phyloP scores from a whole-genome alignment of 2,113 vertebrate genomes.

The Poeciliopsis occidentalis region DNA sequence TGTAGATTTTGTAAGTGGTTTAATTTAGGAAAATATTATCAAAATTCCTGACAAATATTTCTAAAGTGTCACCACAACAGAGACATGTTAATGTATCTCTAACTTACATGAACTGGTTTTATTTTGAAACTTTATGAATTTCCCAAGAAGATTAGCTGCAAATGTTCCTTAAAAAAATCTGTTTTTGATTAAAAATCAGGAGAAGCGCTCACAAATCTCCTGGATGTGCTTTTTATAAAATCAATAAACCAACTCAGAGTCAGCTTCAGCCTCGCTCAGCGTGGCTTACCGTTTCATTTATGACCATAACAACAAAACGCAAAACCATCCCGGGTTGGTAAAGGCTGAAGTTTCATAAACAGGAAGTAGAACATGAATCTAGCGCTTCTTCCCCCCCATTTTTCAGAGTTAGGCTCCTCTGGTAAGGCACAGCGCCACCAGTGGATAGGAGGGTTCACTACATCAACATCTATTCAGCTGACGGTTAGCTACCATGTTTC shows the following conservation, averaged over 20 bases:
- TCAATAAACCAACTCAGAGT: background rate
- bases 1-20: too few relatives aligned
- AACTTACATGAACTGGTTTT: background rate
- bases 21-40: too few relatives aligned
- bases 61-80: too few relatives aligned
- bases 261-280: background rate
- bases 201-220: background rate
- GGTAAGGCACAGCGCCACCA: too few relatives aligned
- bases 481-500: too few relatives aligned
- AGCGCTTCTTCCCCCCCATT: too few relatives aligned
- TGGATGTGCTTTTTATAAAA: conserved; percentile 10
- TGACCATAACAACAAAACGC: conserved; percentile 21
- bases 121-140: background rate
- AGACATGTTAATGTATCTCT: too few relatives aligned
- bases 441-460: too few relatives aligned
- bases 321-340: background rate
- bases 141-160: background rate
- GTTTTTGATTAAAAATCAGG: background rate
- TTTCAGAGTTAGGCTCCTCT: too few relatives aligned
- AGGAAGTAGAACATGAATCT: too few relatives aligned
- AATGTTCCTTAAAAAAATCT: background rate
- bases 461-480: too few relatives aligned
- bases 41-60: too few relatives aligned
- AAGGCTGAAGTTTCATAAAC: background rate
- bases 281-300: conserved; percentile 6